Percentiles rank a stretch among this genome's conserved stretches.
These are phyloP conservation scores for Drosophila anomelani DNA, from an alignment of 2,888 invertebrate species.

Conservation along the genomic window DNA sequence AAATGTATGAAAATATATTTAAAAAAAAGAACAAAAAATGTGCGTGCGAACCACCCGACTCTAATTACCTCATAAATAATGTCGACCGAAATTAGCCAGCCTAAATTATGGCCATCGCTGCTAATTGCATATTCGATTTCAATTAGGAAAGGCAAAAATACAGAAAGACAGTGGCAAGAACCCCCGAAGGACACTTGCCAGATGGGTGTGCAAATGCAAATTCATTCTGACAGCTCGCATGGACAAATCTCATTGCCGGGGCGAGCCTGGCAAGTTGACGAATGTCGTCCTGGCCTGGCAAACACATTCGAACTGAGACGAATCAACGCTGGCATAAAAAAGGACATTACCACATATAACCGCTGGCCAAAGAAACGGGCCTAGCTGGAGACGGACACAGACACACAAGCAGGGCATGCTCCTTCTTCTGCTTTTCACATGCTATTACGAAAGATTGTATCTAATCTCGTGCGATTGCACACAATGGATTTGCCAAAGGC, in stretches of 20 bases:
- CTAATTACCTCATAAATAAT: conserved; percentile 73
- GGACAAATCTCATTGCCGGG: conserved; percentile 58
- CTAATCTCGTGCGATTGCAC: conserved; percentile 78
- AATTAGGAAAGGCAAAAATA: conserved; percentile 48
- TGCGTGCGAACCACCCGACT: conserved; percentile 10
- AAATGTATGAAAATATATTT: conserved; percentile 20
- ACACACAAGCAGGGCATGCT: conserved; percentile 9
- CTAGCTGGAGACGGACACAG: conserved; percentile 53
- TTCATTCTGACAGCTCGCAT: conserved; percentile 57
- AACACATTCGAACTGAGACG: conserved; percentile 52
- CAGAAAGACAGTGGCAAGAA: conserved; percentile 7
- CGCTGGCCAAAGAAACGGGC: conserved; percentile 12
- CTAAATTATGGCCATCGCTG: conserved; percentile 44
- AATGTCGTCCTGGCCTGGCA: conserved; percentile 57
- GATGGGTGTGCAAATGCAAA: conserved; percentile 56
- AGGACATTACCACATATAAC: conserved; percentile 55
- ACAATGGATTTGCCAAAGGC: conserved; percentile 77
- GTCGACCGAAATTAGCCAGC: conserved; percentile 21
- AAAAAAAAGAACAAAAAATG: conserved; percentile 3
- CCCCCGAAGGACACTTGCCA: conserved; percentile 12
- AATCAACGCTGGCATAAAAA: conserved; percentile 43
- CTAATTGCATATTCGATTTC: conserved; percentile 75
- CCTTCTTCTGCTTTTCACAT: conserved; percentile 26
- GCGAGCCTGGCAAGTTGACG: conserved; percentile 57
- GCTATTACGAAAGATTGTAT: conserved; percentile 79